Evolutionary conservation across 2,113 vertebrate species (phyloP).

Genomic region (Apteryx owenii): DNA sequence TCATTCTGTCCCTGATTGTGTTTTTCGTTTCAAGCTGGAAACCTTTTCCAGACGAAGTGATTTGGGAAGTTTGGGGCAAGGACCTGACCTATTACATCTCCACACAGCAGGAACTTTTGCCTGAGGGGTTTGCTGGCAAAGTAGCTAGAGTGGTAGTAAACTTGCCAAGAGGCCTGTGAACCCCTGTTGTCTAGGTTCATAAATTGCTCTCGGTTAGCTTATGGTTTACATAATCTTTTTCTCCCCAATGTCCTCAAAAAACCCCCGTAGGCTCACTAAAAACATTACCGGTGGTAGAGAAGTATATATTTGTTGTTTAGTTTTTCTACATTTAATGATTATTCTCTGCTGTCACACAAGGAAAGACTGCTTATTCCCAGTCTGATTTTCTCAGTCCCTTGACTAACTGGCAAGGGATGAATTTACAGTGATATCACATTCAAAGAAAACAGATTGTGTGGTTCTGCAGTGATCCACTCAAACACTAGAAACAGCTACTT

Average conservation of each 20-base stretch:
- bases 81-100: background rate
- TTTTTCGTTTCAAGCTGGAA: background rate
- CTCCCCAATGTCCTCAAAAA: accelerated
- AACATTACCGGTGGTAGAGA: background rate
- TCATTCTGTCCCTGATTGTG: background rate
- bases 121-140: background rate
- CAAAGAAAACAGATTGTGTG: background rate
- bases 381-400: background rate
- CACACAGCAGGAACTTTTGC: background rate
- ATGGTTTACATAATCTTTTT: background rate
- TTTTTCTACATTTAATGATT: background rate
- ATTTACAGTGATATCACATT: background rate
- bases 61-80: background rate
- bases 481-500: too few species aligned
- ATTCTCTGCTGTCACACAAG: background rate
- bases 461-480: too few species aligned
- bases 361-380: background rate
- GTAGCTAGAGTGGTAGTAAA: background rate
- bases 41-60: background rate
- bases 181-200: background rate
- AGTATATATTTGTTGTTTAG: background rate
- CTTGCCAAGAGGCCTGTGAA: background rate
- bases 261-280: background rate
- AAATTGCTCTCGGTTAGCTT: background rate
- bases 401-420: background rate